Base-by-base conservation (phyloP, 2,888 invertebrate genomes). In the Tricholauxania praeusta region DNA sequence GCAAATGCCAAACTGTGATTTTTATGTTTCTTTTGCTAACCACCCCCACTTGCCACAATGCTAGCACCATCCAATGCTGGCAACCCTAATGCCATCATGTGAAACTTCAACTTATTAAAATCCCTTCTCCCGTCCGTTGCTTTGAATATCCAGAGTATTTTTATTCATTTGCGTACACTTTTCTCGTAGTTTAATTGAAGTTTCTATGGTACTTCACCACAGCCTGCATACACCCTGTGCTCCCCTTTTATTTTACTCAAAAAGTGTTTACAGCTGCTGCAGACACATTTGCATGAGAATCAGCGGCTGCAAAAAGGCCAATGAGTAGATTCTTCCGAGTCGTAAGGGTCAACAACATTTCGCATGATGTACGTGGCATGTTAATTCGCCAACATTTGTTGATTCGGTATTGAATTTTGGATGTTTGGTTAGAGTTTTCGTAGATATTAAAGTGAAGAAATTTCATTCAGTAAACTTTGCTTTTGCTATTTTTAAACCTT, bases 311-410 rank as follows among this genome's bases (percentile, higher is more conserved):
- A 47, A 12, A 17, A n/a, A 63, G 48, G 48, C 47, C 39, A 57
- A 57, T 57, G 28, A 12, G 19, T 19, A 22, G 39, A 39, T 39
- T 8, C 63, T 17, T 17, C 62, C 17, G 17, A 12, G 17, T 14
- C 39, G 48, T 48, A 3, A 48, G 63, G 63, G 63, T 63, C 63
- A 63, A 63, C 48, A 63, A 63, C 63, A 48, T 48, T 63, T n/a
- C 47, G 28, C 12, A 17, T 39, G 63, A 17, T 47, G 63, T 39
- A 63, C 63, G 63, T 47, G 39, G 39, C 7, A 39, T 39, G 39
- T 39, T 10, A 10, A 39, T 39, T 39, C 19, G 63, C 39, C 15
- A 39, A 62, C 62, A 39, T 39, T 39, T 32, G 19, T 57, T 57
- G 57, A 28, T 57, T 5, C 28, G 22, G 28, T 28, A 57, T 28